Base-by-base conservation (phyloP, 1,140 invertebrate species). In the Euura lappo region DNA sequence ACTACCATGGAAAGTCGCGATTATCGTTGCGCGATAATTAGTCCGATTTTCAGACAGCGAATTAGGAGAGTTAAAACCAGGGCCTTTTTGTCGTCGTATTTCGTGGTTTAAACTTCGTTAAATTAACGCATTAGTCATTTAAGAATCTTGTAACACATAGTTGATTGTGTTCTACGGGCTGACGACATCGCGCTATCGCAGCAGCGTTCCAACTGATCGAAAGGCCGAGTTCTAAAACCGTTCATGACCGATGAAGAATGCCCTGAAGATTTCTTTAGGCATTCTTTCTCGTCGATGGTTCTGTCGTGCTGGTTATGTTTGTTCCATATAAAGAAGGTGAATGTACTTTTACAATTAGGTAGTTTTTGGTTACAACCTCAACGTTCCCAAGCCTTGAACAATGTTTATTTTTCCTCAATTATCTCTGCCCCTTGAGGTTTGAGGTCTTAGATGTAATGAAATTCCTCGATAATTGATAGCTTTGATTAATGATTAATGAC, bases 171-270 rank as follows among this genome's bases (percentile, higher is more conserved):
- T 28, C 28, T 10, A 64, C 60, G 60, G 8, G 60, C 60, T 13
- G 60, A 64, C 8, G 13, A 5, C 13, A 10, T 68, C 66, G 66
- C 66, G 1, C 28, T 28, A 28, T 28, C 28, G 28, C 28, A 28
- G 28, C 28, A 28, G 28, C 28, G 46, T 46, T 72, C 51, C 68
- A 70, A 74, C 71, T 71, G 70, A 72, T 77, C 76, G 74, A 78
- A 80, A 83, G 83, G 80, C 80, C 74, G 78, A 28, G 51, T 75
- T 28, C 83, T 84, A 85, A 84, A 85, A 82, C 80, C 78, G 80
- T 83, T 82, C 71, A 76, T 84, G 83, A 85, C 83, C 84, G 80
- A 81, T 76, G 77, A 81, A 79, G 81, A 85, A 85, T 83, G 83
- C 78, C 69, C 76, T 73, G 71, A 76, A 76, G 71, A 77, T 79